These are phyloP conservation scores for Pachycephala philippinensis DNA, from an alignment of 2,113 vertebrate species.

Conservation along the genomic window DNA sequence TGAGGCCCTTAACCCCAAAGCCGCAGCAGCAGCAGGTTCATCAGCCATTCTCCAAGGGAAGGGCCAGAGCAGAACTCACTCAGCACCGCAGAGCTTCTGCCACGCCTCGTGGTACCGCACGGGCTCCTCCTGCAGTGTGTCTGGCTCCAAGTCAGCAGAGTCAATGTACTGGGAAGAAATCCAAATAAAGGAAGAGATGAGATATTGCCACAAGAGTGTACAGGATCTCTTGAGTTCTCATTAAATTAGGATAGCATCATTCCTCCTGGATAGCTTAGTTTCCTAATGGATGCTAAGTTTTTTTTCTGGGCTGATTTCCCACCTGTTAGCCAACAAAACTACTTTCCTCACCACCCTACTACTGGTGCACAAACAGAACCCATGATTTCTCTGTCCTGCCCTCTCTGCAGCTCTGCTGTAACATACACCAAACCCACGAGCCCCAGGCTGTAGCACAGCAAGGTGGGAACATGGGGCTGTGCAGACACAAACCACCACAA, in stretches of 20 bases:
- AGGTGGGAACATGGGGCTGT: neutral
- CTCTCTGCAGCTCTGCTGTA: neutral
- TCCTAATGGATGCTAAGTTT: neutral
- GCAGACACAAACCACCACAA: neutral
- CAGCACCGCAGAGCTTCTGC: conserved; percentile 94
- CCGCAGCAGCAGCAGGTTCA: neutral
- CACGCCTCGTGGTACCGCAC: conserved; percentile 95
- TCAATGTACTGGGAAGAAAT: conserved; percentile 84
- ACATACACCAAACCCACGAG: fast-evolving
- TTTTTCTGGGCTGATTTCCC: neutral
- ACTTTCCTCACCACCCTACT: neutral
- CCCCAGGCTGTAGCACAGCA: neutral
- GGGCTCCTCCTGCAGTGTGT: conserved; percentile 86
- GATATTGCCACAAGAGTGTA: neutral
- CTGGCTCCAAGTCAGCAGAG: conserved; percentile 87
- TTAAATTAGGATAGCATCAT: neutral
- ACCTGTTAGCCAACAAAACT: neutral
- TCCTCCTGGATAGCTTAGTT: neutral
- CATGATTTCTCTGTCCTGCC: neutral
- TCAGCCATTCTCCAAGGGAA: neutral
- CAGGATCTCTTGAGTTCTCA: neutral
- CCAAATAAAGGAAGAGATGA: neutral
- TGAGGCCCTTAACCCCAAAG: neutral
- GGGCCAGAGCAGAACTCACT: conserved; percentile 74
- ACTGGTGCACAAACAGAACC: neutral